phyloP scores from a whole-genome alignment of 2,888 invertebrate species.

The Calameuta pallipes region DNA sequence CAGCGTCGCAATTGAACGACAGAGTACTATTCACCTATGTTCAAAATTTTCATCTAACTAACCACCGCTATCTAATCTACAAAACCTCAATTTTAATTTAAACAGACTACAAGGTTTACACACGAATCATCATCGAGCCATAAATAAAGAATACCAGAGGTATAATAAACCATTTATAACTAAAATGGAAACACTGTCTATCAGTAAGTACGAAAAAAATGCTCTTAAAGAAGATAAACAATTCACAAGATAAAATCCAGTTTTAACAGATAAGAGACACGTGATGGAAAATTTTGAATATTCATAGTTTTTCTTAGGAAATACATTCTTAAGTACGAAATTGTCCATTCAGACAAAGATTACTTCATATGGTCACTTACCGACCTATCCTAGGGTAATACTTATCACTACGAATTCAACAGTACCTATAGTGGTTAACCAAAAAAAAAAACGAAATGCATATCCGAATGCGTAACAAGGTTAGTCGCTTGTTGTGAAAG shows the following conservation, averaged over 20 bases:
- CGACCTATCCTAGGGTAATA: neutral
- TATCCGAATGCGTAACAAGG: neutral
- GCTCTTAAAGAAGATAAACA: neutral
- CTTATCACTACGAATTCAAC: neutral
- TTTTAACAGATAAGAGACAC: neutral
- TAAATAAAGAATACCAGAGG: neutral
- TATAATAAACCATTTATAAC: neutral
- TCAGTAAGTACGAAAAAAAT: neutral
- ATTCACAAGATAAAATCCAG: neutral
- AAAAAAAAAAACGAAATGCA: neutral
- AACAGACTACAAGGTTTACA: neutral
- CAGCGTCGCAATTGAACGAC: neutral
- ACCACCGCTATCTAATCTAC: neutral
- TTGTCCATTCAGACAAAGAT: neutral
- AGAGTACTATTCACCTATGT: neutral
- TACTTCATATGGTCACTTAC: neutral
- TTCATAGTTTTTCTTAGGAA: neutral
- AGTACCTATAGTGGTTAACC: neutral
- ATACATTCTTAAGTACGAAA: neutral
- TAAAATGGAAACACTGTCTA: neutral
- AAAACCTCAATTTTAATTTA: neutral
- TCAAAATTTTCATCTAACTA: neutral
- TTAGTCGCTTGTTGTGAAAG: neutral
- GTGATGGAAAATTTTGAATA: neutral
- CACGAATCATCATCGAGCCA: neutral